A percentile compares a stretch with the other conserved stretches of the same genome.
Evolutionary conservation across 30 jellyfish, hydroid and myxozoan species (phyloP).

Genomic region (Hydractinia symbiolongicarpus): DNA sequence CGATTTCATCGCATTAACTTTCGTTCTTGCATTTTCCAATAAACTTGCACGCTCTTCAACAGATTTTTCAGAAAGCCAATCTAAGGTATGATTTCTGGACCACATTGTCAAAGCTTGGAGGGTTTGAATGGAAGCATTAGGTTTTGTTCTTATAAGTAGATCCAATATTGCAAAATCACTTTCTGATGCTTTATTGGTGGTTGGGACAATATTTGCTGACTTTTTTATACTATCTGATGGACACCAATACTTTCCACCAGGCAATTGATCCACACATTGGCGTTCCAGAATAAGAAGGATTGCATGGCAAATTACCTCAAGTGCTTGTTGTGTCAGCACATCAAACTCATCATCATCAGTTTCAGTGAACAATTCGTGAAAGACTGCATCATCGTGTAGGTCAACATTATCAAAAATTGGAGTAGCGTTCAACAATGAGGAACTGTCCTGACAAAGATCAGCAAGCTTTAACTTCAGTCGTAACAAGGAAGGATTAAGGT

Average conservation of each 20-base stretch:
- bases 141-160: constrained; percentile 40
- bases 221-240: too few species aligned
- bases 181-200: constrained; percentile 44
- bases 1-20: too few species aligned
- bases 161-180: constrained; percentile 45
- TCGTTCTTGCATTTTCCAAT: too few species aligned
- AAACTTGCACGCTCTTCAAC: too few species aligned
- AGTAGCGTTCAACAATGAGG: not conserved
- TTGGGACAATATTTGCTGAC: too few species aligned
- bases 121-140: constrained; percentile 39
- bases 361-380: constrained; percentile 17
- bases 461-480: not conserved
- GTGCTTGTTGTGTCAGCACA: constrained; percentile 42
- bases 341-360: constrained; percentile 42
- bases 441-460: constrained; percentile 5
- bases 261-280: constrained; percentile 58
- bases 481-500: constrained; percentile 29
- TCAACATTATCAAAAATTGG: not conserved
- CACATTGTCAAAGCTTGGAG: constrained; percentile 42
- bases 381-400: not conserved
- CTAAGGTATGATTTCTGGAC: constrained; percentile 43
- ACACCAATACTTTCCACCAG: constrained; percentile 48
- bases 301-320: constrained; percentile 22
- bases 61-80: too few species aligned
- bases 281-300: constrained; percentile 38